Conservation (phyloP, 2,797 vertebrate species). For the Hippopotamyrus pictus region DNA sequence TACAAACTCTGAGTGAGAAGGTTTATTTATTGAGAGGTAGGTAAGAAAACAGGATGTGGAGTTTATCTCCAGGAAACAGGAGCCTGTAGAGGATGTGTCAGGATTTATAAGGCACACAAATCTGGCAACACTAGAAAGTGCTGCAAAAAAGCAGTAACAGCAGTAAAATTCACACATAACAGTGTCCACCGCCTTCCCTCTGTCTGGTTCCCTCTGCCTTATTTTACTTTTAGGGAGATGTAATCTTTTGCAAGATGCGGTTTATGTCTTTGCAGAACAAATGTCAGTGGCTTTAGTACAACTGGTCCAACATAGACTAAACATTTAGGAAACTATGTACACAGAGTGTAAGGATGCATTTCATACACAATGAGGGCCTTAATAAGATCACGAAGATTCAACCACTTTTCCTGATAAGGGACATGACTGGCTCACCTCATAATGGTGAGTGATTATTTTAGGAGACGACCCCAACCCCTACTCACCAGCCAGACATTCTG, state of each 20-base stretch:
- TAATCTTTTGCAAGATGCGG: not conserved
- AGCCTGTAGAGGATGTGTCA: not conserved
- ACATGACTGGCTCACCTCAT: not conserved
- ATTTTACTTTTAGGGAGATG: not conserved
- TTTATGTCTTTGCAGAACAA: not conserved
- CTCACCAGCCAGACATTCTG: not conserved
- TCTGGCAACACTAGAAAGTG: not conserved
- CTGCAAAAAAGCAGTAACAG: not conserved
- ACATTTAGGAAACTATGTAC: not conserved
- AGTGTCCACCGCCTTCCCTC: not conserved
- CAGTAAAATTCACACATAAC: not conserved
- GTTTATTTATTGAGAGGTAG: not conserved
- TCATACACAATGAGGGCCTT: not conserved
- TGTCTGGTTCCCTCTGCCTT: not conserved
- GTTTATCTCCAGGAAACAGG: constrained; percentile 12
- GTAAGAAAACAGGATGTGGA: not conserved
- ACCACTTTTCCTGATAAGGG: not conserved
- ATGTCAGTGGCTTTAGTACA: not conserved
- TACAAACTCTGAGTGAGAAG: not conserved
- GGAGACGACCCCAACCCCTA: not conserved
- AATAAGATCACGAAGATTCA: not conserved
- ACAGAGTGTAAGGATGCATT: not conserved
- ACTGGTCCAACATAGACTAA: not conserved
- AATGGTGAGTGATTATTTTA: not conserved
- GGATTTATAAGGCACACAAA: not conserved